Base-by-base conservation (phyloP, 92 coral and sea anemone genomes). In the Palythoa grandiflora region DNA sequence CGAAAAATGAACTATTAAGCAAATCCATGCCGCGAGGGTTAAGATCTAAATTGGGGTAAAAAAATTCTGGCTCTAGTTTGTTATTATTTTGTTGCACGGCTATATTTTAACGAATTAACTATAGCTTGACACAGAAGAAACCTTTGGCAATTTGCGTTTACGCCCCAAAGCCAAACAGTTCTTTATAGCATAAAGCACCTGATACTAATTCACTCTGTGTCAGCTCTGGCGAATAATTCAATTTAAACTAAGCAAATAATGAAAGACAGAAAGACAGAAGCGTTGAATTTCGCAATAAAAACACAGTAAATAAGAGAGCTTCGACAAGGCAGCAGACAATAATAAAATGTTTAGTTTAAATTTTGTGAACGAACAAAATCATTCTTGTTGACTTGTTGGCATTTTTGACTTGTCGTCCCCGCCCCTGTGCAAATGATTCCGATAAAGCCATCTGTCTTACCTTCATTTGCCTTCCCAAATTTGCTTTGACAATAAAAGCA, bases 401-500 rank as follows among this genome's bases (percentile, higher is more conserved):
- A 38, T 15, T 19, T 79, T 20, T 59, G 21, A 61, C 16, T 15
- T 60, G 44, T 38, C 14, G 52, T 16, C 84, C 72, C 72, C 53
- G 71, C 70, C 73, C 53, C 61, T 7, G 3, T 40, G 19, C 55
- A 61, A 63, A 13, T 19, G 38, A 63, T 61, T 40, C 73, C 17
- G 40, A 63, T 38, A n/a, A 80, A 80, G 63, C 55, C 85, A 80
- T 68, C 85, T 80, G 85, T 65, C 73, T 48, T 57, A 5, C 68
- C 28, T 39, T 65, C 53, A n/a, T 19, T 80, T 66, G 75, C 36
- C n/a, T 80, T 80, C 20, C 48, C 44, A 54, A 77, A 28, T 13
- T 54, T 77, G 83, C 83, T 77, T 77, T 77, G 50, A 54, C 54
- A 77, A 77, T 28, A 77, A 77, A 77, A 77, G 83, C 83, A 77